Conservation (phyloP, 2,113 vertebrate species). For the Pseudorasbora parva region DNA sequence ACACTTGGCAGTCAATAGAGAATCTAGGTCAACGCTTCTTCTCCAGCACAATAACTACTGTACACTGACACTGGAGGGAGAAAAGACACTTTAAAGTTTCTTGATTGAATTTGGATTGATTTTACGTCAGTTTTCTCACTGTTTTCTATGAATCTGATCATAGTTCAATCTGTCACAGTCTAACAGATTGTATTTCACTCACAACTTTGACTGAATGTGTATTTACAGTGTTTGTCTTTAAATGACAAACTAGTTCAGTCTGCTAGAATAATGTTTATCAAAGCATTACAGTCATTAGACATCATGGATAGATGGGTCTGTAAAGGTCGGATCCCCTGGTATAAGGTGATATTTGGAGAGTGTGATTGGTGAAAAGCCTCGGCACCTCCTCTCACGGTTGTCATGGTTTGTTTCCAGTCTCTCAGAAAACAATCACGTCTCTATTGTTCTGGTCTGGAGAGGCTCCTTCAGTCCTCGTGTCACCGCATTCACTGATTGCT, state of each 20-base stretch:
- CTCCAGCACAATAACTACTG: no score
- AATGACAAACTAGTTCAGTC: background rate
- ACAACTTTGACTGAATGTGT: background rate
- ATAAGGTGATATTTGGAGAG: background rate
- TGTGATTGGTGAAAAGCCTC: background rate
- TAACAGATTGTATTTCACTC: background rate
- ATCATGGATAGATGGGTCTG: background rate
- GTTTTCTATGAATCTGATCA: background rate
- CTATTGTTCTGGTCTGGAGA: conserved; percentile 20
- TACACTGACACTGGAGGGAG: no score
- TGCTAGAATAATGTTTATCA: background rate
- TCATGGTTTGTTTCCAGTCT: conserved; percentile 33
- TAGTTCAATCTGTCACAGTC: background rate
- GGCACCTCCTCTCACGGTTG: background rate
- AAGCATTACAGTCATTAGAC: background rate
- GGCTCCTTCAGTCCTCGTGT: conserved; percentile 23
- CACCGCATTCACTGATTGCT: background rate
- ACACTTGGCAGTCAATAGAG: no score
- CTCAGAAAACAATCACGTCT: conserved; percentile 32
- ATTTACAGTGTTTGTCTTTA: background rate
- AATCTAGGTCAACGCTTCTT: no score
- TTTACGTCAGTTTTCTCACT: background rate
- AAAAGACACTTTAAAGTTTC: no score
- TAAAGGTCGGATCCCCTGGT: background rate
- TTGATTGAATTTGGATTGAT: background rate